These are phyloP conservation scores for Gymnosoma rotundatum DNA, from an alignment of 2,888 invertebrate genomes.

Conservation along the genomic window DNA sequence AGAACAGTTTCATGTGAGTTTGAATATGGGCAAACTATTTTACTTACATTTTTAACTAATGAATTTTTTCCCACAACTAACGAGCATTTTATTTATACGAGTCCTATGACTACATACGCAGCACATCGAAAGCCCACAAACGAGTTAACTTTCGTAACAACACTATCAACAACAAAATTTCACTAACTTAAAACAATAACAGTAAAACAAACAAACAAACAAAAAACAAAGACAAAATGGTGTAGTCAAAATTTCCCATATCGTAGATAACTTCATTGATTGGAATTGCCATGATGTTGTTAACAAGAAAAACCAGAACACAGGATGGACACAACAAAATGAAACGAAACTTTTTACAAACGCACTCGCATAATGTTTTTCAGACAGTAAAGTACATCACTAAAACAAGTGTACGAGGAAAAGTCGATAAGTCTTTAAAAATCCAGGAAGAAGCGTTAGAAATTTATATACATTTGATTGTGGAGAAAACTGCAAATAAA, in stretches of 20 bases:
- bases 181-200: conserved; percentile 16
- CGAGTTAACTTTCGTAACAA: conserved; percentile 60
- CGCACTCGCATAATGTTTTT: neutral
- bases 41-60: conserved; percentile 67
- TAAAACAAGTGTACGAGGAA: neutral
- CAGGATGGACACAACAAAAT: conserved; percentile 52
- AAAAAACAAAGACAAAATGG: neutral
- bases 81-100: conserved; percentile 65
- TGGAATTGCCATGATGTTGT: conserved; percentile 71
- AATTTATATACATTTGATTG: no score
- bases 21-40: conserved; percentile 39
- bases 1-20: neutral
- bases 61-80: conserved; percentile 71
- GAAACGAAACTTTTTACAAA: conserved; percentile 40
- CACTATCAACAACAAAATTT: conserved; percentile 39
- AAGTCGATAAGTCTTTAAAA: neutral
- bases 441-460: neutral
- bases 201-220: neutral
- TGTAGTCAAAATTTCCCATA: conserved; percentile 68
- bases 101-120: conserved; percentile 41
- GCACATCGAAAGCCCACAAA: conserved; percentile 63
- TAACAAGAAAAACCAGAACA: conserved; percentile 70
- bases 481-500: no score
- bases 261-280: conserved; percentile 72
- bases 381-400: conserved; percentile 12